Conservation (phyloP, 2,113 vertebrate genomes). For the Sialia sialis region DNA sequence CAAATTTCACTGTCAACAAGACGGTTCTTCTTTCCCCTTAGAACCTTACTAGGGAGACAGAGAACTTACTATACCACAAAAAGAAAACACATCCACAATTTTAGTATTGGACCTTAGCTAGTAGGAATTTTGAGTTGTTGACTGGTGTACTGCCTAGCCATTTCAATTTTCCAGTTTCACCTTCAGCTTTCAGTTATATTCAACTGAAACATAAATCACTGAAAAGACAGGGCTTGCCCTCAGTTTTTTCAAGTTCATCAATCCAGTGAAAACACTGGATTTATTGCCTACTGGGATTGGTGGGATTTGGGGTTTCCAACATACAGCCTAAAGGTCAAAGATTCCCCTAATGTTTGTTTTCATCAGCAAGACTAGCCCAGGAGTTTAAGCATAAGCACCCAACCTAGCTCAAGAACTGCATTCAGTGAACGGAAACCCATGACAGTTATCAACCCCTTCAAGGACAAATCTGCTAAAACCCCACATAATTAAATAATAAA, state of each 20-base stretch:
- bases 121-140: neutral
- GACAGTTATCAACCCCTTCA: neutral
- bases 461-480: neutral
- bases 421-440: neutral
- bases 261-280: neutral
- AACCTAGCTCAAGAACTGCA: neutral
- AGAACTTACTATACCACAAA: neutral
- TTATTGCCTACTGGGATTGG: neutral
- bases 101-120: neutral
- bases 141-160: neutral
- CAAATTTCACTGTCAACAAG: neutral
- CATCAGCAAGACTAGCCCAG: neutral
- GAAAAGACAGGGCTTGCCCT: neutral
- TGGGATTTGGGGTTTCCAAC: neutral
- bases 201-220: neutral
- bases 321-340: neutral
- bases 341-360: neutral
- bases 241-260: neutral
- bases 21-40: neutral
- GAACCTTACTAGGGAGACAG: neutral
- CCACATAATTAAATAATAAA: neutral
- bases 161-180: neutral
- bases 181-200: neutral
- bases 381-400: neutral
- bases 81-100: neutral